Conservation (phyloP, 30 jellyfish, hydroid and myxozoan genomes). For the Calvadosia cruxmelitensis region DNA sequence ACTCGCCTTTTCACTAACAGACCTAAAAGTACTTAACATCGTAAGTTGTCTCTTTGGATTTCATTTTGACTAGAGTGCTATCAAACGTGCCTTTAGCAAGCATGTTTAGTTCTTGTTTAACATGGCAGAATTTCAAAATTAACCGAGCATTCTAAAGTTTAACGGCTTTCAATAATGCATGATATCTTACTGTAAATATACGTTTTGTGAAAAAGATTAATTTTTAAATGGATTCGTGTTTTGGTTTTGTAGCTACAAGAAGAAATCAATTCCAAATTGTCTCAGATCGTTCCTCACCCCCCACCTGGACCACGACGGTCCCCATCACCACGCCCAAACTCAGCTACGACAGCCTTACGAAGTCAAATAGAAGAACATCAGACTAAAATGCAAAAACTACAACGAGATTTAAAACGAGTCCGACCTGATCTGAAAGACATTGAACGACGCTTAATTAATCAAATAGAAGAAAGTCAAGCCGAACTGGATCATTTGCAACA, state of each 20-base stretch:
- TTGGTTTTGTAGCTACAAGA: background rate
- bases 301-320: background rate
- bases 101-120: too few relatives aligned
- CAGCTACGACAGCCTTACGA: background rate
- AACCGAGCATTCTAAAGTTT: too few relatives aligned
- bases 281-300: background rate
- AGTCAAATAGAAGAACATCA: background rate
- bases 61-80: too few relatives aligned
- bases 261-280: background rate
- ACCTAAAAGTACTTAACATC: too few relatives aligned
- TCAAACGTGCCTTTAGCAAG: too few relatives aligned
- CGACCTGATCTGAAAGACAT: background rate
- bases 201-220: too few relatives aligned
- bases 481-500: background rate
- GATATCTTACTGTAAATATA: too few relatives aligned
- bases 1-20: too few relatives aligned
- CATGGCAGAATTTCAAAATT: too few relatives aligned
- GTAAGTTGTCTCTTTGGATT: too few relatives aligned
- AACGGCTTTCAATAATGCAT: too few relatives aligned
- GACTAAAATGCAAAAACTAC: background rate
- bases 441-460: background rate
- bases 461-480: background rate
- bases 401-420: background rate
- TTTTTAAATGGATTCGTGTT: too few relatives aligned
- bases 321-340: background rate